These are phyloP conservation scores for Eretmochelys imbricata DNA, from an alignment of 2,113 vertebrate genomes.

Conservation along the genomic window DNA sequence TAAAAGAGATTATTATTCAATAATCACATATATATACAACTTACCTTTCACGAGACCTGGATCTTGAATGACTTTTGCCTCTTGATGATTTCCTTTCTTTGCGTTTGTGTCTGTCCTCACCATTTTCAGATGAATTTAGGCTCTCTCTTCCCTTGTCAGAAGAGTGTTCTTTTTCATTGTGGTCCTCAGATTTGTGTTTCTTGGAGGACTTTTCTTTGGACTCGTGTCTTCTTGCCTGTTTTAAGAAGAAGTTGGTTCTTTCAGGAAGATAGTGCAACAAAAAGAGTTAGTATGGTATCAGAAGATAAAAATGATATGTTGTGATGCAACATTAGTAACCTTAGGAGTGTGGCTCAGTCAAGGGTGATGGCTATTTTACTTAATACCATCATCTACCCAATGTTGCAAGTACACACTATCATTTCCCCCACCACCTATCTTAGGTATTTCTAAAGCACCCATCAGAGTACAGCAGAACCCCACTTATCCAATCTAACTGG, in stretches of 20 bases:
- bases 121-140: slow-evolving; percentile 90
- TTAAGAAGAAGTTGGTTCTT: slow-evolving; percentile 99
- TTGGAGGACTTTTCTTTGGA: slow-evolving; percentile 92
- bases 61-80: slow-evolving; percentile 91
- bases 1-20: not conserved
- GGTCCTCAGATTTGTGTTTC: slow-evolving; percentile 90
- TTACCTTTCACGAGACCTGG: slow-evolving; percentile 93
- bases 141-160: slow-evolving; percentile 89
- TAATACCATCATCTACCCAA: slow-evolving; percentile 73
- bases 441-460: slow-evolving; percentile 27
- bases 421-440: slow-evolving; percentile 42
- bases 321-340: slow-evolving; percentile 90
- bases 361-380: slow-evolving; percentile 58
- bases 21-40: not conserved
- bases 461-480: not conserved
- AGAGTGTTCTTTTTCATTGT: slow-evolving; percentile 86
- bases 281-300: slow-evolving; percentile 99
- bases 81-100: slow-evolving; percentile 90
- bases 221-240: slow-evolving; percentile 98
- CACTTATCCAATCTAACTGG: not conserved
- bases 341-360: slow-evolving; percentile 80
- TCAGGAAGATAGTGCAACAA: slow-evolving; percentile 99
- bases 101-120: slow-evolving; percentile 92
- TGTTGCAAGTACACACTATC: slow-evolving; percentile 50
- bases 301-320: slow-evolving; percentile 86